Evolutionary conservation across 2,113 vertebrate genomes (phyloP), one percentile per base, ranked within the genome.

Genomic region (Takifugu bimaculatus): DNA sequence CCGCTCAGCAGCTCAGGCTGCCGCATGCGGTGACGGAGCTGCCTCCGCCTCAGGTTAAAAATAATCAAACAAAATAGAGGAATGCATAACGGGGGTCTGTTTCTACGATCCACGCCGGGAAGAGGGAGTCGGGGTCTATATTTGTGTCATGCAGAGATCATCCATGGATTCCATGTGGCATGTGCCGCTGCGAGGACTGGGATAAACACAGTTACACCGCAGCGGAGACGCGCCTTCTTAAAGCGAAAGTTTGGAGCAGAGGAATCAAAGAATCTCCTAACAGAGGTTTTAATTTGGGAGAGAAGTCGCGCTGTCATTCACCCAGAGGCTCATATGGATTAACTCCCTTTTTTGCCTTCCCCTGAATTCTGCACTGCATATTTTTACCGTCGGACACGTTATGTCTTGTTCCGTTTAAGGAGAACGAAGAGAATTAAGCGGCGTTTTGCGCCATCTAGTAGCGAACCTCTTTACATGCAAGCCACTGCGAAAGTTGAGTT

Each of bases 141-240:
- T 42, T 10, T 57, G 74, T 79, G 70, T 75, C 79, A 78, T 75
- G 73, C 15, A 79, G 61, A 50, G 43, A 58, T 45, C 63, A 64
- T 57, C 72, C 10, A 63, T 66, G 61, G 66, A 71, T 68, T 87
- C 88, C 89, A 90, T 90, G 91, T 91, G 89, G 88, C 89, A 90
- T 90, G 91, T 91, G 89, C 87, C 85, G 83, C 87, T 89, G 86
- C 71, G 56, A 82, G 78, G 77, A 62, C 57, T 50, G 78, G 52
- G 62, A 85, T 77, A 88, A 88, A 87, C 87, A 83, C 75, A 78
- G 35, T 70, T 55, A 70, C 75, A 72, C 81, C 68, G 84, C 76
- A 75, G 70, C 69, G 54, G 39, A 64, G 77, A 82, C 82, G 68
- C 90, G 90, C 90, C 91, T 90, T 90, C 90, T 92, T 92, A 92